Evolutionary conservation across 2,797 vertebrate genomes (phyloP).

Genomic region (Aselliscus stoliczkanus): DNA sequence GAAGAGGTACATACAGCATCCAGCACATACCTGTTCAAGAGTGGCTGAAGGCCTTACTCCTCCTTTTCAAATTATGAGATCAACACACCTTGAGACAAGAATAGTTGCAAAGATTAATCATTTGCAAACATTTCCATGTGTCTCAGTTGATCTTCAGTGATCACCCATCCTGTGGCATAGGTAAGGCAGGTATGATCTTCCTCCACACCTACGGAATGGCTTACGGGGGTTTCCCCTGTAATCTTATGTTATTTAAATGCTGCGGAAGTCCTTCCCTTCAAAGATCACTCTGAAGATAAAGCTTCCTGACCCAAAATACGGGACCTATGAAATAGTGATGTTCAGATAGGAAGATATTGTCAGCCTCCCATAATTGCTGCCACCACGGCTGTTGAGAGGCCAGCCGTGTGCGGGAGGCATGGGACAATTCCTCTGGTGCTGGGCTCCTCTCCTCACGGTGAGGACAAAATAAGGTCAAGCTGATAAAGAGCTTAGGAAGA

Average conservation of each 20-base stretch:
- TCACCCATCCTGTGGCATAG: not conserved
- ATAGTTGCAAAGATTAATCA: not conserved
- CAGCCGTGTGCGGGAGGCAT: not conserved
- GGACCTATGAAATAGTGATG: slow-evolving; percentile 5
- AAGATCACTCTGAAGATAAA: slow-evolving; percentile 11
- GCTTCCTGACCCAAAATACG: not conserved
- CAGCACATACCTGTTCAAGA: not conserved
- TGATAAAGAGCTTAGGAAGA: not conserved
- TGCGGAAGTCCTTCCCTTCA: slow-evolving; percentile 2
- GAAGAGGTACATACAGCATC: not conserved
- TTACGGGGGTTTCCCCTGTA: not conserved
- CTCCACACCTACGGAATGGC: not conserved
- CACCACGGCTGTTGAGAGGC: not conserved
- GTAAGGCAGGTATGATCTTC: not conserved
- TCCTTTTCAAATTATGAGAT: not conserved
- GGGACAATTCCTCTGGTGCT: not conserved
- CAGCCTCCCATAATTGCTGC: not conserved
- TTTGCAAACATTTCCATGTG: not conserved
- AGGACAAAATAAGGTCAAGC: not conserved
- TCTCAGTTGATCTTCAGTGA: not conserved
- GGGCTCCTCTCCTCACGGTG: not conserved
- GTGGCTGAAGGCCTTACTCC: not conserved
- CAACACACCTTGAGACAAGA: not conserved
- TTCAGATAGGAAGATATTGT: not conserved
- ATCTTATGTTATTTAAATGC: slow-evolving; percentile 13